These are phyloP conservation scores for Tachystola acroxantha DNA, from an alignment of 2,888 invertebrate species.

Conservation along the genomic window DNA sequence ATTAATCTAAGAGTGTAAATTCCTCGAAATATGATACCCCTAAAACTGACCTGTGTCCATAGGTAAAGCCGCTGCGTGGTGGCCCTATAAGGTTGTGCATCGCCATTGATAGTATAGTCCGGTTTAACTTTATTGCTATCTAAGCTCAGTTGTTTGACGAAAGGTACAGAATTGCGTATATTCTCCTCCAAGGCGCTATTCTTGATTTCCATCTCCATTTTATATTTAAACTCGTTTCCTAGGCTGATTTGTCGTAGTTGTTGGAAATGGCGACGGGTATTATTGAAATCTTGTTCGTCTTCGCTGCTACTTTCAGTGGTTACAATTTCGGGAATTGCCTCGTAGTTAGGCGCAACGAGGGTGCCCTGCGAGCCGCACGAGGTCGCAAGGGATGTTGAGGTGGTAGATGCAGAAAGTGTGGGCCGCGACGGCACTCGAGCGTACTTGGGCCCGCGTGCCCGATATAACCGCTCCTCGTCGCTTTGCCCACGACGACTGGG, in stretches of 20 bases:
- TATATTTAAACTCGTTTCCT: slow-evolving; percentile 80
- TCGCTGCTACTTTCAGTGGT: slow-evolving; percentile 70
- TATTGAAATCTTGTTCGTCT: slow-evolving; percentile 74
- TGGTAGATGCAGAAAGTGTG: slow-evolving; percentile 78
- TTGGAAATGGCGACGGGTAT: slow-evolving; percentile 79
- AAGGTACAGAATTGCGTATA: slow-evolving; percentile 78
- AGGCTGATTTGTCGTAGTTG: slow-evolving; percentile 80
- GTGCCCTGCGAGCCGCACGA: slow-evolving; percentile 70
- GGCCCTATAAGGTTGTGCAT: slow-evolving; percentile 62
- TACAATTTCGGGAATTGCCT: slow-evolving; percentile 59
- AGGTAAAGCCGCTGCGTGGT: slow-evolving; percentile 75
- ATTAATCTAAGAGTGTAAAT: too few relatives aligned
- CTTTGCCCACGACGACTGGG: slow-evolving; percentile 58
- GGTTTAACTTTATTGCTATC: slow-evolving; percentile 77
- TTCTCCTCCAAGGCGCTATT: slow-evolving; percentile 79
- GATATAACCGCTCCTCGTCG: slow-evolving; percentile 66
- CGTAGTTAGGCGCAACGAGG: slow-evolving; percentile 57
- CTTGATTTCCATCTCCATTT: slow-evolving; percentile 82
- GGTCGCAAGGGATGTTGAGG: slow-evolving; percentile 79
- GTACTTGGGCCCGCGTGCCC: slow-evolving; percentile 64
- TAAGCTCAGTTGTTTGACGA: slow-evolving; percentile 78
- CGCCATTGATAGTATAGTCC: slow-evolving; percentile 61
- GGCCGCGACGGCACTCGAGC: slow-evolving; percentile 68
- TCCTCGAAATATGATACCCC: too few relatives aligned
- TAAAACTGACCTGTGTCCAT: slow-evolving; percentile 61